phyloP scores from a whole-genome alignment of 2,888 invertebrate species.

The Trichacis sp. region DNA sequence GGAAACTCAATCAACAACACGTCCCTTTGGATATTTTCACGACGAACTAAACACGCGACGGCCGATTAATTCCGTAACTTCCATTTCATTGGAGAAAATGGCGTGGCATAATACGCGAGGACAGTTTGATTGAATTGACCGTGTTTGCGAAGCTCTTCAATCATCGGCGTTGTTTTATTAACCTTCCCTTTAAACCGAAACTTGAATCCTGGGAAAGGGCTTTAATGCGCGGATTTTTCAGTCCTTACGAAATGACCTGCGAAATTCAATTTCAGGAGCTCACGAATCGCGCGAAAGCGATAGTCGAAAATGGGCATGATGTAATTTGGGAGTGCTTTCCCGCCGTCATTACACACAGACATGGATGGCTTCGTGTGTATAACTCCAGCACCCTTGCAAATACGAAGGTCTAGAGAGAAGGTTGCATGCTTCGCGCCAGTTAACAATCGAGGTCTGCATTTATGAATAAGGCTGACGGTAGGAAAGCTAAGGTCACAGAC shows the following conservation, averaged over 20 bases:
- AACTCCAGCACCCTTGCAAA: slow-evolving; percentile 2
- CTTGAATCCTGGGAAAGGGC: no score
- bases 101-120: background rate
- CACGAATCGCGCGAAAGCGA: background rate
- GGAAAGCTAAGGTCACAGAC: slow-evolving; percentile 53
- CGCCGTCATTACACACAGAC: background rate
- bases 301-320: background rate
- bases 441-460: slow-evolving; percentile 60
- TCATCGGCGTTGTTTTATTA: slow-evolving; percentile 1
- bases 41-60: background rate
- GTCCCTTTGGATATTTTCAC: background rate
- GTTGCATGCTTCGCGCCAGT: slow-evolving; percentile 60
- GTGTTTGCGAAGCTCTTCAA: slow-evolving; percentile 3
- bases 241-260: background rate
- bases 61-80: no score
- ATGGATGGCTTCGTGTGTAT: background rate
- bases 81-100: background rate
- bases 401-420: slow-evolving; percentile 14
- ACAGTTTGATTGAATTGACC: background rate
- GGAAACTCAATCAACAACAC: background rate
- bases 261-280: no score
- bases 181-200: background rate
- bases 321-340: background rate
- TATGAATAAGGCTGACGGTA: slow-evolving; percentile 56
- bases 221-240: no score